Base-by-base conservation (phyloP, 92 coral and sea anemone genomes). In the Zoanthus gigantus region DNA sequence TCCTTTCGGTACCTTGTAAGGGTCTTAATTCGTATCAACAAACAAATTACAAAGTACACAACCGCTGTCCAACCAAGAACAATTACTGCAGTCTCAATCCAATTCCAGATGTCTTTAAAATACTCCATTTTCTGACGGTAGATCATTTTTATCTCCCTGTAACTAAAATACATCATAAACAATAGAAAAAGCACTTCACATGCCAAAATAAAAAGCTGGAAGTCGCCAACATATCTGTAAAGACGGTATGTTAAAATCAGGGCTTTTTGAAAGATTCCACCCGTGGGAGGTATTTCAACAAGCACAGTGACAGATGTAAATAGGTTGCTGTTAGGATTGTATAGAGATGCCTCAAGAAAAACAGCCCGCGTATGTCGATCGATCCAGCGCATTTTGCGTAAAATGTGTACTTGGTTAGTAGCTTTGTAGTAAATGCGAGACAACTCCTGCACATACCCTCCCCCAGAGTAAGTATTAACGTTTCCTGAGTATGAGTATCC, bases 261-360 rank as follows among this genome's bases (percentile, higher is more conserved):
- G 9, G 94, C 86, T 60, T 72, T 86, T 13, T 94, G 88, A 28
- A 88, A 50, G 18, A 95, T 86, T 11, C 98, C 96, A 28, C 99
- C 99, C 1, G 96, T 88, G 1, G 98, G 90, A 18, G 92, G 90
- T 0, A 84, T 68, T 82, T 97, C 99, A 86, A 94, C 79, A 16
- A 97, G 83, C 32, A 95, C 90, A n/a, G 96, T 97, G 56, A 90
- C 87, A 17, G 96, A 94, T n/a, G 94, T 93, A 88, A 95, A 95
- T 11, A 97, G 85, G 77, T 97, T 95, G 74, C 94, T 96, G 46
- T 94, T 92, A 5, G 99, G 99, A 86, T 97, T 97, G 87, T 95
- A 97, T 16, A 97, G 56, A 29, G 93, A 92, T 76, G 94, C 89
- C 76, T 97, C 99, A 16, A 89, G 90, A 68, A 97, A 95, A 0